Conservation (phyloP, 2,113 vertebrate species). For the Athene cunicularia region DNA sequence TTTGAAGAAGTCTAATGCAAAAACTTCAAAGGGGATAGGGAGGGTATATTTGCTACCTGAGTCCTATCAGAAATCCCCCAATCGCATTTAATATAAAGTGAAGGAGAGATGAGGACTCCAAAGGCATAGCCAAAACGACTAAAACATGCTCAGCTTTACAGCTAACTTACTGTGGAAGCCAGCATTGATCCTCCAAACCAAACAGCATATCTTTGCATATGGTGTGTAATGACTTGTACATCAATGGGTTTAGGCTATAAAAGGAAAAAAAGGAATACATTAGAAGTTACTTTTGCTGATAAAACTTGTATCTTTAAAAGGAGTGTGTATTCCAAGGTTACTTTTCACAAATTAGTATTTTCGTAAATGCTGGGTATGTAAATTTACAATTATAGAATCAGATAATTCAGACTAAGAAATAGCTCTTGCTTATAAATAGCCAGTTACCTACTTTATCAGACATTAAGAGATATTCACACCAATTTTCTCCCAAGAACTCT, state of each 20-base stretch:
- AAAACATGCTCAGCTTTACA: neutral
- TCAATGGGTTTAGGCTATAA: conserved; percentile 95
- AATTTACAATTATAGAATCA: neutral
- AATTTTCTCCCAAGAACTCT: neutral
- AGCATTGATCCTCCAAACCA: conserved; percentile 99
- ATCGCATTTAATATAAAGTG: neutral
- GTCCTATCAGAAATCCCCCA: neutral
- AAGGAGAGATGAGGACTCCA: neutral
- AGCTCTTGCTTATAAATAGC: neutral
- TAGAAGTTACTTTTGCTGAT: neutral
- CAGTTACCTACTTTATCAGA: neutral
- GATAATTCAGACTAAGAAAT: neutral
- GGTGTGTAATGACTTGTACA: conserved; percentile 96
- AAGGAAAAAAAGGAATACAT: neutral
- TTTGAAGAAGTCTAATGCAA: neutral
- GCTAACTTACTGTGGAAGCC: conserved; percentile 91
- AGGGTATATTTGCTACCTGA: neutral
- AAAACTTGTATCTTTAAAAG: neutral
- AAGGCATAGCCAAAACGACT: neutral
- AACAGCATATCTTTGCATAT: conserved; percentile 98
- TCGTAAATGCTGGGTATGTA: neutral
- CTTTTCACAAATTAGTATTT: neutral
- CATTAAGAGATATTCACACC: neutral
- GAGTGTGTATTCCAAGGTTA: neutral
- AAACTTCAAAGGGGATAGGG: neutral